These are phyloP conservation scores for Vidua macroura DNA, from an alignment of 2,113 vertebrate genomes.

Conservation along the genomic window DNA sequence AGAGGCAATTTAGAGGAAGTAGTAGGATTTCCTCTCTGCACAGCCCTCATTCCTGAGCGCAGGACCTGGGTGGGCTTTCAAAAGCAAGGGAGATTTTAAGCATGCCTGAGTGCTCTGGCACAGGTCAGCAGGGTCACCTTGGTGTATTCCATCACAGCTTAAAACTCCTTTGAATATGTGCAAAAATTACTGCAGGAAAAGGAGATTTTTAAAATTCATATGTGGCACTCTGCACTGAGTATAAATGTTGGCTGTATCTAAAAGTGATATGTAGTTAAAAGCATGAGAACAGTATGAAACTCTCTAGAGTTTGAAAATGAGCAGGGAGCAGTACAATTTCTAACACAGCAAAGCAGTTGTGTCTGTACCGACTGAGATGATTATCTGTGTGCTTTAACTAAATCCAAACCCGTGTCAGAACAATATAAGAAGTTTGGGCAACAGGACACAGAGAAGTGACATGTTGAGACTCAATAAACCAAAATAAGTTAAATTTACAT, in stretches of 20 bases:
- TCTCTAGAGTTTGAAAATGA: background rate
- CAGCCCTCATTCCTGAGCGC: background rate
- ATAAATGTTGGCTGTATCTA: background rate
- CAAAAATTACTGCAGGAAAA: background rate
- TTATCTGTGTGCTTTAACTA: background rate
- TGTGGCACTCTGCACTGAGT: background rate
- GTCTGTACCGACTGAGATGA: background rate
- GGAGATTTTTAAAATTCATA: background rate
- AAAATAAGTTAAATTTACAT: background rate
- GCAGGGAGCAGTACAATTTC: background rate
- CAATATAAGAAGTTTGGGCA: accelerated
- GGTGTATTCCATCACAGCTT: background rate
- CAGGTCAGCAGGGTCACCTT: background rate
- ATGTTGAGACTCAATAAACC: background rate
- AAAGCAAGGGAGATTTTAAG: background rate
- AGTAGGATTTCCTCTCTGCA: background rate
- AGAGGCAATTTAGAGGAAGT: background rate
- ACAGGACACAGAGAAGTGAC: too few relatives aligned
- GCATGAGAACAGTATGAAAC: background rate
- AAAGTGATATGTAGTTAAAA: background rate
- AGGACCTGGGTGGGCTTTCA: background rate
- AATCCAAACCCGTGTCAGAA: background rate
- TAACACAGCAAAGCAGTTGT: background rate
- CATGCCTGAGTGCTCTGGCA: background rate
- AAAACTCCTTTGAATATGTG: background rate